These are phyloP conservation scores for Lathamus discolor DNA, from an alignment of 2,113 vertebrate genomes.

Conservation along the genomic window DNA sequence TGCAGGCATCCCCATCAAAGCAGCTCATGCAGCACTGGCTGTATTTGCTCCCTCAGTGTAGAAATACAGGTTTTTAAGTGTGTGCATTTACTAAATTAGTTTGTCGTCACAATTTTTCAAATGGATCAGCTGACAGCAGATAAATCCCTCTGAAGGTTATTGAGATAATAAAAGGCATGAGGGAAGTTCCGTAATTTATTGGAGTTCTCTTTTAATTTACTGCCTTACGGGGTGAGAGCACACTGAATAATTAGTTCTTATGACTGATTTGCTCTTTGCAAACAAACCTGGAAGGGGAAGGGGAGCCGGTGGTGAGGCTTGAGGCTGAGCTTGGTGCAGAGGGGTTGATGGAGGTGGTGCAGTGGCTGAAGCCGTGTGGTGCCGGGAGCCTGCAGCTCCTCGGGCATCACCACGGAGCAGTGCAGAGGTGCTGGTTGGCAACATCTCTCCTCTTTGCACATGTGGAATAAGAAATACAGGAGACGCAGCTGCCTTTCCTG, in stretches of 20 bases:
- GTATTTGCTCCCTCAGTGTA: not conserved
- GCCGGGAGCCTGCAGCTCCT: not conserved
- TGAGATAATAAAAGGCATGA: slow-evolving; percentile 57
- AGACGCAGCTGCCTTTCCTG: not conserved
- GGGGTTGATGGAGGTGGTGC: not conserved
- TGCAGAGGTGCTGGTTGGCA: not conserved
- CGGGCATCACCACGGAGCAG: accelerated
- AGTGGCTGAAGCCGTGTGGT: not conserved
- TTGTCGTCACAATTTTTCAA: slow-evolving; percentile 52
- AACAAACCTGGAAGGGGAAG: not conserved
- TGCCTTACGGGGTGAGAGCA: not conserved
- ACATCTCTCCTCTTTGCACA: not conserved
- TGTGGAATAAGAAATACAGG: not conserved
- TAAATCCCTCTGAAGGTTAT: slow-evolving; percentile 67
- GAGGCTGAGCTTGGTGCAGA: not conserved
- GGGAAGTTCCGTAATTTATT: slow-evolving; percentile 44
- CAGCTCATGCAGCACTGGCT: not conserved
- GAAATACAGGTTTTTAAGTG: not conserved
- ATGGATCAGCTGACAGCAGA: slow-evolving; percentile 36
- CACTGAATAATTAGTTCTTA: not conserved
- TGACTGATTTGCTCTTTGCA: not conserved
- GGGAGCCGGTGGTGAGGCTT: not conserved
- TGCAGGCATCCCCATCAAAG: not conserved
- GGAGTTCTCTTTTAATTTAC: slow-evolving; percentile 43
- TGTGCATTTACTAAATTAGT: slow-evolving; percentile 31